Base-by-base conservation (phyloP, 37 sponge, comb jelly and placozoan genomes). In the Geodia barretti region DNA sequence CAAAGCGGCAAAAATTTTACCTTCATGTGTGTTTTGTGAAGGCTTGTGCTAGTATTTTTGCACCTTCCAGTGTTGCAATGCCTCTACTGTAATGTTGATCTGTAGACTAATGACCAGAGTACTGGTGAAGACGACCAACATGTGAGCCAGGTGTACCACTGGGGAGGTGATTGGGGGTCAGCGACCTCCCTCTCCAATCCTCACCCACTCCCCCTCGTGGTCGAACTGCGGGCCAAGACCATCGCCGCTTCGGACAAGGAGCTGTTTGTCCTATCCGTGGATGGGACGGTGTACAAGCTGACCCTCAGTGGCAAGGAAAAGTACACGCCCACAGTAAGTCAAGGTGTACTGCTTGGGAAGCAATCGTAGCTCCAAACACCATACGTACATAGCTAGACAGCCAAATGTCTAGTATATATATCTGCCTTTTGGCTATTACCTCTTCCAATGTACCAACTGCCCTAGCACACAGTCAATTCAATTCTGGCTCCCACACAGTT, bases 161-260 rank as follows among this genome's bases (percentile, higher is more conserved):
- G 84, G 84, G 89, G 89, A 40, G 64, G 79, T 34, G 70, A 28
- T 30, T 11, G 37, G 31, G 71, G 71, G 34, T 59, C 25, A 0
- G 23, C 26, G 59, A 9, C 42, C 36, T 41, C 74, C 0, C 35
- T 71, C 3, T 23, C 76, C 1, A n/a, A 41, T 0, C 66, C 64
- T 32, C 60, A 75, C 25, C 21, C 60, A 23, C 77, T 70, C 4
- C 35, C 47, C 20, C 61, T 68, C 32, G 38, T 86, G 1, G 36
- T 84, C 29, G 77, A 79, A 40, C 60, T 84, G 36, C 87, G 87
- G 40, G 87, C 78, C 41, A 89, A 86, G 81, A 69, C 83, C 72
- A 77, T 93, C 28, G 82, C 73, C 0, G 67, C 83, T 37, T 89
- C 86, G 32, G 83, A 83, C 41, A 70, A 85, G 39, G 62, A 82